These are phyloP conservation scores for Drosophila kikkawai DNA, from an alignment of 1,140 invertebrate species.

Conservation along the genomic window DNA sequence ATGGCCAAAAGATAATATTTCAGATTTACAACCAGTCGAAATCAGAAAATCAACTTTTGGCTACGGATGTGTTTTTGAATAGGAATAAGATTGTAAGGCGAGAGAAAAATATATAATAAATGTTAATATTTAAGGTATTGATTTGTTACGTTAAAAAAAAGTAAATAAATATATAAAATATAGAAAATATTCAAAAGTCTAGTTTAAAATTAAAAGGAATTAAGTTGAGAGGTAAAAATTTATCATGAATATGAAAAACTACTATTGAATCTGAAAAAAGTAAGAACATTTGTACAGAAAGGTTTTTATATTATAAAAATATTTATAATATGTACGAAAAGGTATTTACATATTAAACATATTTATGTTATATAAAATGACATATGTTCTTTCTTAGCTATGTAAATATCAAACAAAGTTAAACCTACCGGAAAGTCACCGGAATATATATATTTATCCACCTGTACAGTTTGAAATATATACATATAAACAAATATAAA, in stretches of 20 bases:
- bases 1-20: slow-evolving; percentile 66
- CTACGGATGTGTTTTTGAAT: background rate
- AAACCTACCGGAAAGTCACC: slow-evolving; percentile 33
- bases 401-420: slow-evolving; percentile 30
- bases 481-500: background rate
- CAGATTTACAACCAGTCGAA: slow-evolving; percentile 61
- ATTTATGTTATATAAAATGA: no score
- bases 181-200: no score
- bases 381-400: no score
- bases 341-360: no score
- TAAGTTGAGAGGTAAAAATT: background rate
- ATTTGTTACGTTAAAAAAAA: background rate
- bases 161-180: background rate
- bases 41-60: slow-evolving; percentile 42
- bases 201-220: background rate
- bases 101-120: background rate
- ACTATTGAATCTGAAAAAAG: no score
- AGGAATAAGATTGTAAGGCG: background rate
- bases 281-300: background rate
- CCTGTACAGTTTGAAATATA: background rate
- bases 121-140: background rate
- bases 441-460: slow-evolving; percentile 23
- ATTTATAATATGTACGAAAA: background rate
- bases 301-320: background rate
- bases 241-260: background rate